phyloP scores from a whole-genome alignment of 2,797 vertebrate genomes.

The Coreius guichenoti region DNA sequence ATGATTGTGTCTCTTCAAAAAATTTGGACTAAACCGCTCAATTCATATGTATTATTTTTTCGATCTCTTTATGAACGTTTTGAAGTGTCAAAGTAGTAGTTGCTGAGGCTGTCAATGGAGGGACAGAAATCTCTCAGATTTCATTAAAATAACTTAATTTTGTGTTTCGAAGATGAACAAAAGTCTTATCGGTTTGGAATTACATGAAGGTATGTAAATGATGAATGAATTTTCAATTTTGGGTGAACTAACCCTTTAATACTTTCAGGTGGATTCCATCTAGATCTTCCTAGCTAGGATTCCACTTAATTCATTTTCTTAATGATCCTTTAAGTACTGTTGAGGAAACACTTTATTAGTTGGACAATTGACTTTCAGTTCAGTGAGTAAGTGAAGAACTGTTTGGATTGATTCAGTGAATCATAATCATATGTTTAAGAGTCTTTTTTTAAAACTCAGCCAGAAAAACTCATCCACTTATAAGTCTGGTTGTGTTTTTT shows the following conservation, averaged over 20 bases:
- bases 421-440: neutral
- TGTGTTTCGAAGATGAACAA: neutral
- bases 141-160: neutral
- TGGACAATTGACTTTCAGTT: neutral
- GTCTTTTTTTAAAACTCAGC: neutral
- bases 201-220: neutral
- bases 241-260: neutral
- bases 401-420: neutral
- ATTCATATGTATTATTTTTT: too few relatives aligned
- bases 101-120: neutral
- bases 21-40: too few relatives aligned
- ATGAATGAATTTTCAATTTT: neutral
- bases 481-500: neutral
- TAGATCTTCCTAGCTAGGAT: neutral
- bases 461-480: too few relatives aligned
- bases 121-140: neutral
- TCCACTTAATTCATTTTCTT: neutral
- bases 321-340: neutral
- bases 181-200: neutral
- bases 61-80: neutral
- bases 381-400: neutral
- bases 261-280: neutral
- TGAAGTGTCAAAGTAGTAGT: neutral
- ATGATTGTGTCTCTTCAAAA: too few relatives aligned
- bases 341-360: neutral